These are phyloP conservation scores for Hepsetus odoe DNA, from an alignment of 2,113 vertebrate genomes.

Conservation along the genomic window DNA sequence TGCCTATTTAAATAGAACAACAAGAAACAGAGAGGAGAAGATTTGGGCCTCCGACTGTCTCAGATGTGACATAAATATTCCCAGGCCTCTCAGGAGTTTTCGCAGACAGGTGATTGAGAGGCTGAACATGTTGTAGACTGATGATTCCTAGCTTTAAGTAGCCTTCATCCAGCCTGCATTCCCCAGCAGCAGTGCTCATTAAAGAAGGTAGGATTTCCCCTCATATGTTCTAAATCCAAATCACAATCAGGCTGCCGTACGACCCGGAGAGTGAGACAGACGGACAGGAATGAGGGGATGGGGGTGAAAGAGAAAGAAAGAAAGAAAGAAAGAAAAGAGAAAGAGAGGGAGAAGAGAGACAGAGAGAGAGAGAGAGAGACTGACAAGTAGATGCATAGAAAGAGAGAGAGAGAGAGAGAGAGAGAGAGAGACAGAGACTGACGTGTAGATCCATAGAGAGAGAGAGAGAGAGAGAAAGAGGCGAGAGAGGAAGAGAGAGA, in stretches of 20 bases:
- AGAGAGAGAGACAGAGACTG: too few relatives aligned
- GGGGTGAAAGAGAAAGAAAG: too few relatives aligned
- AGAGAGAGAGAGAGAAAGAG: too few relatives aligned
- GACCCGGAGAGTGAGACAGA: conserved; percentile 27
- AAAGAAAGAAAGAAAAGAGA: too few relatives aligned
- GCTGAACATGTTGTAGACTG: conserved; percentile 70
- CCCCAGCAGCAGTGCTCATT: conserved; percentile 70
- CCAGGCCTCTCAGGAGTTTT: conserved; percentile 61
- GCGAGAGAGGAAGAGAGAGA: too few relatives aligned
- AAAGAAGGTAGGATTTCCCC: conserved; percentile 74
- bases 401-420: too few relatives aligned
- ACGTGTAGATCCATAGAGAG: too few relatives aligned
- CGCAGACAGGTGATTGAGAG: conserved; percentile 69
- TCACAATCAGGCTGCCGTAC: conserved; percentile 68
- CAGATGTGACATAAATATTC: conserved; percentile 65
- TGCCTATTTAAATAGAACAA: conserved; percentile 11
- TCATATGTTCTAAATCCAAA: conserved; percentile 75
- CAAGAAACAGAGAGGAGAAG: neutral
- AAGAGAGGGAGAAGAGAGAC: too few relatives aligned
- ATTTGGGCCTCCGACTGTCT: conserved; percentile 57
- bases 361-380: too few relatives aligned
- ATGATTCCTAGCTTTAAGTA: conserved; percentile 72
- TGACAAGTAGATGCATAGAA: too few relatives aligned
- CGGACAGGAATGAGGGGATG: too few relatives aligned
- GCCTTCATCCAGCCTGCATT: conserved; percentile 77